Evolutionary conservation across 2,113 vertebrate genomes (phyloP).

Genomic region (Abramis brama): DNA sequence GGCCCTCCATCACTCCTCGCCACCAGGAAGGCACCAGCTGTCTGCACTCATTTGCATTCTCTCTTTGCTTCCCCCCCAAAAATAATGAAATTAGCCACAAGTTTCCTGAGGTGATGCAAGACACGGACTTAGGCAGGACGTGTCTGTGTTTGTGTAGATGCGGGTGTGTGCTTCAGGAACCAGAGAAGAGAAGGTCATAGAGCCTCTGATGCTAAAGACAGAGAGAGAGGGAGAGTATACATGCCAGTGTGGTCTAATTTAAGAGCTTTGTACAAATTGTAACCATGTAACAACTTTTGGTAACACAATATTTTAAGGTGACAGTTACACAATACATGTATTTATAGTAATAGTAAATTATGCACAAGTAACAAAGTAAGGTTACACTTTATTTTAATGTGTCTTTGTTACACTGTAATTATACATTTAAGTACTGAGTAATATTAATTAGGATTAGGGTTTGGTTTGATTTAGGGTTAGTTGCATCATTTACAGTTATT

Average conservation of each 20-base stretch:
- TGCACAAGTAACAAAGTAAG: no score
- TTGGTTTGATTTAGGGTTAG: no score
- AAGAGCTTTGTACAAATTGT: not conserved
- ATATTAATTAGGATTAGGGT: no score
- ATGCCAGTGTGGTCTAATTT: not conserved
- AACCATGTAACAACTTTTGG: no score
- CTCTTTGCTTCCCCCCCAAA: slow-evolving; percentile 80
- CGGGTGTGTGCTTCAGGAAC: slow-evolving; percentile 74
- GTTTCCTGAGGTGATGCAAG: slow-evolving; percentile 95
- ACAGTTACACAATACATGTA: no score
- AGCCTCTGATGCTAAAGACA: slow-evolving; percentile 43
- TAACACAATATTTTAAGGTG: no score
- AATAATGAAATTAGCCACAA: slow-evolving; percentile 98
- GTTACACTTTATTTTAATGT: no score
- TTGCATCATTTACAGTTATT: no score
- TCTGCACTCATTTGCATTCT: slow-evolving; percentile 96
- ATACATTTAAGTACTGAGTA: no score
- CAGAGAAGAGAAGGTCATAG: slow-evolving; percentile 78
- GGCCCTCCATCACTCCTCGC: slow-evolving; percentile 89
- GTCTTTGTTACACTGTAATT: no score
- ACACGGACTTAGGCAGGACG: slow-evolving; percentile 80
- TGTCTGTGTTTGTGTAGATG: slow-evolving; percentile 78
- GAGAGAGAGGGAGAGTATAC: not conserved
- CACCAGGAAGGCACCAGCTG: slow-evolving; percentile 90
- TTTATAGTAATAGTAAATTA: no score